Percentiles rank a stretch among this genome's conserved stretches.
Conservation (phyloP, 53 echinoderm and acorn worm genomes). For the Zoroaster sp. region DNA sequence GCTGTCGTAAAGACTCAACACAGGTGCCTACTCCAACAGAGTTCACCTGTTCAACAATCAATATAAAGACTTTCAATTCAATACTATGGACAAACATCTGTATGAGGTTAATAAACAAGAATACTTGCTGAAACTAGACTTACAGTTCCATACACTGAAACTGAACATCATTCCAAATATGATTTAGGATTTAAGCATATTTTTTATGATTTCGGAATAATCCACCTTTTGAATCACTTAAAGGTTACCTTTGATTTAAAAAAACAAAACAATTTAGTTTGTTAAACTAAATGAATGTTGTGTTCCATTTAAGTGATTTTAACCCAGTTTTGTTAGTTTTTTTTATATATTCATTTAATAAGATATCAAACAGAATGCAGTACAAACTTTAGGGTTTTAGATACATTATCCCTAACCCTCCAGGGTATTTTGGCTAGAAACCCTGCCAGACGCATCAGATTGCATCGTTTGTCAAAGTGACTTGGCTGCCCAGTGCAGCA, state of each 20-base stretch:
- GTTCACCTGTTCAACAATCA: constrained; percentile 66
- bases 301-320: no score
- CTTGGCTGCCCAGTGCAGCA: no score
- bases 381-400: no score
- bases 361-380: no score
- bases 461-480: no score
- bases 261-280: no score
- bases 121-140: background rate
- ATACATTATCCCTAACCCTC: no score
- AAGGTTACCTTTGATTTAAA: background rate
- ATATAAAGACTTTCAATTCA: background rate
- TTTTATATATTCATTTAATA: no score
- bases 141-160: background rate
- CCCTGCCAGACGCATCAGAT: no score
- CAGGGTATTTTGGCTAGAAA: no score
- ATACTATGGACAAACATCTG: background rate
- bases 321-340: no score
- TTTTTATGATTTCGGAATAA: background rate
- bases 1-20: constrained; percentile 81
- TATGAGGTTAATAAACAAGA: background rate
- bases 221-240: background rate
- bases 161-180: background rate
- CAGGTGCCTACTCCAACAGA: constrained; percentile 75
- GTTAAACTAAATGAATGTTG: no score
- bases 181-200: background rate